phyloP scores from a whole-genome alignment of 2,888 invertebrate species.

The Lamellibrachia columna region DNA sequence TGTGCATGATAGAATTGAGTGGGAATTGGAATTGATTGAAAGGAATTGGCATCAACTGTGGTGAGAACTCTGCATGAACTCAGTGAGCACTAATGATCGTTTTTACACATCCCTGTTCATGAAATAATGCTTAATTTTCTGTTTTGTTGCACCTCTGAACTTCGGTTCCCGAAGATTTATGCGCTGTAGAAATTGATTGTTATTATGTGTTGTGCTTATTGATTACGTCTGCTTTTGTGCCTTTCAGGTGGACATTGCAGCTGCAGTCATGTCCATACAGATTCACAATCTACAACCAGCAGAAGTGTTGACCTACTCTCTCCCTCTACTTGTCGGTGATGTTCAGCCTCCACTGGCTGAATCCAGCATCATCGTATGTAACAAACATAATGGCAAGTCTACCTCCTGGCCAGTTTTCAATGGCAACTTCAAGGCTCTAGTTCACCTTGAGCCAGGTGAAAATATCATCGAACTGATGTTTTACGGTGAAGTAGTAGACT shows the following conservation, averaged over 20 bases:
- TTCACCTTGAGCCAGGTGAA: slow-evolving; percentile 73
- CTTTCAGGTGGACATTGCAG: not conserved
- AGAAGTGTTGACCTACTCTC: slow-evolving; percentile 52
- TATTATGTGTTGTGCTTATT: not conserved
- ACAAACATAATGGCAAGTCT: slow-evolving; percentile 40
- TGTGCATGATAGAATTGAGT: no score
- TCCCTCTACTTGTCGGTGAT: slow-evolving; percentile 59
- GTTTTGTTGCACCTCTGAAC: no score
- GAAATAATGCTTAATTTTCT: no score
- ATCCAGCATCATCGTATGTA: slow-evolving; percentile 50
- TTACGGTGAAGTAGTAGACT: slow-evolving; percentile 48
- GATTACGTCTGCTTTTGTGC: not conserved
- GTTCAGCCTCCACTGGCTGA: slow-evolving; percentile 47
- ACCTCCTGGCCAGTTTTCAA: slow-evolving; percentile 72
- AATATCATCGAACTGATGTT: slow-evolving; percentile 74
- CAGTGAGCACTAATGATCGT: not conserved
- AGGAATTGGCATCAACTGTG: no score
- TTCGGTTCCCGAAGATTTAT: no score
- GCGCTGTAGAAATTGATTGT: not conserved
- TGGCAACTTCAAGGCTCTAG: slow-evolving; percentile 77
- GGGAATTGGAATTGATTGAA: no score
- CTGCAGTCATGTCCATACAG: slow-evolving; percentile 50
- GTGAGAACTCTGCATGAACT: no score
- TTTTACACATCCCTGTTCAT: no score
- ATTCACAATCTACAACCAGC: slow-evolving; percentile 55